A percentile compares a stretch with the other conserved stretches of the same genome.
Conservation (phyloP, 2,888 invertebrate species). For the Eupithecia exiguata region DNA sequence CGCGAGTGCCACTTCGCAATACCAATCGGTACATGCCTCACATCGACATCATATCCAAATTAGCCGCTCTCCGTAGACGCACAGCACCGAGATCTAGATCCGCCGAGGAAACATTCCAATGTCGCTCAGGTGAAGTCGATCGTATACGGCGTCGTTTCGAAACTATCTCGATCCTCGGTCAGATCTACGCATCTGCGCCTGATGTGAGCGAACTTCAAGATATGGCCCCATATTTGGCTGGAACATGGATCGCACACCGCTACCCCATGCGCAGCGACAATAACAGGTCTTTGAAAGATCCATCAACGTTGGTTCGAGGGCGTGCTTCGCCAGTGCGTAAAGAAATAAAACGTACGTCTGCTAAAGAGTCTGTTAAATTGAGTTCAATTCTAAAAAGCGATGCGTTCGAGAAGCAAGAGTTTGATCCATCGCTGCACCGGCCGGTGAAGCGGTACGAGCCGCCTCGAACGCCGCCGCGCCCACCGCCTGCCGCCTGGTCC, state of each 20-base stretch:
- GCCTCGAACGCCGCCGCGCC: constrained; percentile 82
- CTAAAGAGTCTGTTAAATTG: constrained; percentile 75
- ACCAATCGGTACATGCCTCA: constrained; percentile 93
- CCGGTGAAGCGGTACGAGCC: constrained; percentile 91
- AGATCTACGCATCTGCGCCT: constrained; percentile 92
- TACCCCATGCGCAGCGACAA: constrained; percentile 89
- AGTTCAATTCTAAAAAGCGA: constrained; percentile 78
- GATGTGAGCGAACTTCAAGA: constrained; percentile 90
- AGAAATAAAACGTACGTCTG: constrained; percentile 68
- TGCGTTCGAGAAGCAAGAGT: constrained; percentile 86
- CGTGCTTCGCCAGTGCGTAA: constrained; percentile 71
- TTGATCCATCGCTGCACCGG: constrained; percentile 89
- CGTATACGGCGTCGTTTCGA: constrained; percentile 89
- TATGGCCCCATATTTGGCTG: constrained; percentile 90
- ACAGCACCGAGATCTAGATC: constrained; percentile 78
- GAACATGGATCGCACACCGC: constrained; percentile 91
- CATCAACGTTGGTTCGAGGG: constrained; percentile 60
- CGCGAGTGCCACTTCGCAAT: constrained; percentile 84
- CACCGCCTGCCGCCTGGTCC: constrained; percentile 77
- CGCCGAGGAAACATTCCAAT: constrained; percentile 77
- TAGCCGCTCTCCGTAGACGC: constrained; percentile 86
- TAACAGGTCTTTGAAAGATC: constrained; percentile 84
- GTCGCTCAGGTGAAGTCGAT: constrained; percentile 87
- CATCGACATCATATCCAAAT: constrained; percentile 95
- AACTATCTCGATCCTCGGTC: constrained; percentile 87